Evolutionary conservation across 2,113 vertebrate species (phyloP).

Genomic region (Indicator maculatus): DNA sequence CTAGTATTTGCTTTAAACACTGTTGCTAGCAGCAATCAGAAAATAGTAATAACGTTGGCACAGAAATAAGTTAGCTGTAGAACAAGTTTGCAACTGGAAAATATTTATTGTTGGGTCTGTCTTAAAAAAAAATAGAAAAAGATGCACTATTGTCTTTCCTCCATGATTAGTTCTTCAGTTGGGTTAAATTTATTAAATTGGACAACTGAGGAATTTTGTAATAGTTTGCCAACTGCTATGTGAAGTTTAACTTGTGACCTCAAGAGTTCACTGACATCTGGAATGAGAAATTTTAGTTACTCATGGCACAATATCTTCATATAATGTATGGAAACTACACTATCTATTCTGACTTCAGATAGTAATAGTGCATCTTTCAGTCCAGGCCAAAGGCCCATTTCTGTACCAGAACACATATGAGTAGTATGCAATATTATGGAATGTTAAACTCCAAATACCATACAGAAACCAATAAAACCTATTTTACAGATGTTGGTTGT

Average conservation of each 20-base stretch:
- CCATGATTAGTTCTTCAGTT: neutral
- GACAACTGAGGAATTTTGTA: neutral
- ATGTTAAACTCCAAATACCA: slow-evolving; percentile 71
- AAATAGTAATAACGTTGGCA: slow-evolving; percentile 44
- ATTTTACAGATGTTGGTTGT: slow-evolving; percentile 66
- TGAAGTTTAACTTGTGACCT: neutral
- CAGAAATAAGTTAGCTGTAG: slow-evolving; percentile 61
- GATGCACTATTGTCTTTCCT: slow-evolving; percentile 65
- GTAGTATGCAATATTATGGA: slow-evolving; percentile 78
- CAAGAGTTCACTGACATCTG: neutral
- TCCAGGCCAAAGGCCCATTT: slow-evolving; percentile 46
- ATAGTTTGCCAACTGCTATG: neutral
- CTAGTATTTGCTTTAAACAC: slow-evolving; percentile 58
- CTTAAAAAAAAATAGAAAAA: neutral
- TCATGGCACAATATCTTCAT: slow-evolving; percentile 17
- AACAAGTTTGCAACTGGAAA: slow-evolving; percentile 65
- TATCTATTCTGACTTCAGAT: slow-evolving; percentile 2
- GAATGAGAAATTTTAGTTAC: slow-evolving; percentile 10
- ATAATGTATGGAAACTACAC: neutral
- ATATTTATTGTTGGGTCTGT: slow-evolving; percentile 45
- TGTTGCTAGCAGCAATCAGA: slow-evolving; percentile 61
- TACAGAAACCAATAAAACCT: slow-evolving; percentile 76
- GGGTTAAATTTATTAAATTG: neutral
- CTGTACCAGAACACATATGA: slow-evolving; percentile 61
- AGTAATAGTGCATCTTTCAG: slow-evolving; percentile 64